phyloP scores from a whole-genome alignment of 2,888 invertebrate genomes.

The Arctia plantaginis region DNA sequence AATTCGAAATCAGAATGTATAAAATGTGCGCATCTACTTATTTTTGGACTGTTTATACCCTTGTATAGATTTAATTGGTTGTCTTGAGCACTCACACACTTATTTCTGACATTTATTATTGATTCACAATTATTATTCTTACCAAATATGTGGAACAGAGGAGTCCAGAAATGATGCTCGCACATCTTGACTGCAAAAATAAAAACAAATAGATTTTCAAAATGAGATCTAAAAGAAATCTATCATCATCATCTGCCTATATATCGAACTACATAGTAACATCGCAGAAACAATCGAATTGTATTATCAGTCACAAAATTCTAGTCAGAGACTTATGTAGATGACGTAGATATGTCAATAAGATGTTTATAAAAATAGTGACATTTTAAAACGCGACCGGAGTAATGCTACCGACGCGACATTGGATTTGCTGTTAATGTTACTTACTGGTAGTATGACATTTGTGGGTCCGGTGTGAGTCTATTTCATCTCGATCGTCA shows the following conservation, averaged over 20 bases:
- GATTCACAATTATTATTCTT: not conserved
- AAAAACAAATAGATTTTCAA: not conserved
- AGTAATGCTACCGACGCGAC: not conserved
- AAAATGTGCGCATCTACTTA: constrained; percentile 21
- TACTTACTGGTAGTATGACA: not conserved
- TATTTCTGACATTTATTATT: not conserved
- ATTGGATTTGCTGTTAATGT: not conserved
- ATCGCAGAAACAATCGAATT: not conserved
- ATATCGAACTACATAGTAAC: not conserved
- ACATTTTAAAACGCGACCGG: not conserved
- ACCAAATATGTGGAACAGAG: not conserved
- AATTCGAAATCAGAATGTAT: not conserved
- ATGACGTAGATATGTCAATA: not conserved
- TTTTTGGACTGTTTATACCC: constrained; percentile 20
- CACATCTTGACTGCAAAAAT: not conserved
- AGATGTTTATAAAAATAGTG: not conserved
- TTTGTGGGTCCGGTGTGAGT: no score
- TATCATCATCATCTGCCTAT: not conserved
- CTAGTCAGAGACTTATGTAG: not conserved
- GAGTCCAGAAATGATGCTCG: not conserved
- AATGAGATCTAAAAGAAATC: no score
- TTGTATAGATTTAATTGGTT: not conserved
- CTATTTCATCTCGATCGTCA: no score
- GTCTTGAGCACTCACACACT: not conserved
- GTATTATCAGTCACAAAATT: not conserved